Evolutionary conservation across 1,140 invertebrate species (phyloP).

Genomic region (Centruroides sculpturatus): DNA sequence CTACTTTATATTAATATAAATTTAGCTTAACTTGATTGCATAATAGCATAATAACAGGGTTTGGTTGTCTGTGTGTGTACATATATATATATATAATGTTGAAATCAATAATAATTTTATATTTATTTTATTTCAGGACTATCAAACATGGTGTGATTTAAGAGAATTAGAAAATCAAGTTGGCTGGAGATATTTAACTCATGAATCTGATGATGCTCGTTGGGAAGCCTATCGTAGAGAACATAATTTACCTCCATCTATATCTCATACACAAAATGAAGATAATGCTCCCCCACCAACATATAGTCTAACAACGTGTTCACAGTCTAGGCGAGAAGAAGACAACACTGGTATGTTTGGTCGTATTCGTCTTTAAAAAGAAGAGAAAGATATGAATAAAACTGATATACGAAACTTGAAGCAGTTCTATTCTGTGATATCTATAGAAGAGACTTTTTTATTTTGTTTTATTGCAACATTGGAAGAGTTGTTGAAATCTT

Average conservation of each 20-base stretch:
- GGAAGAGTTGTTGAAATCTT: too few species aligned
- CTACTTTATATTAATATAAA: too few species aligned
- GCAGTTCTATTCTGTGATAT: too few species aligned
- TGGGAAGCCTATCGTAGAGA: conserved; percentile 51
- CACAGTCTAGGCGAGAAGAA: conserved; percentile 10
- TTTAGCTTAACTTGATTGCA: too few species aligned
- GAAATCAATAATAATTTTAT: neutral
- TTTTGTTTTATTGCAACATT: too few species aligned
- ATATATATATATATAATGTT: too few species aligned
- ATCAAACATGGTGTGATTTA: conserved; percentile 89
- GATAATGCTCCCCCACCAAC: conserved; percentile 5
- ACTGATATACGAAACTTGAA: conserved; percentile 24
- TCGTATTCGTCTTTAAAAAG: conserved; percentile 8
- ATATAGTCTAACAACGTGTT: conserved; percentile 3
- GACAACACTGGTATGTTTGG: conserved; percentile 9
- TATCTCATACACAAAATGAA: conserved; percentile 17
- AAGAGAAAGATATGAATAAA: neutral
- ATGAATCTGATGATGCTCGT: conserved; percentile 85
- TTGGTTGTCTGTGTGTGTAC: too few species aligned
- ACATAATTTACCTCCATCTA: conserved; percentile 20
- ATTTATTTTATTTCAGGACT: conserved; percentile 49
- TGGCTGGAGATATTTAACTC: conserved; percentile 75
- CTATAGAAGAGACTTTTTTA: too few species aligned
- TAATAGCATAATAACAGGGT: too few species aligned
- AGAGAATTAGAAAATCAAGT: conserved; percentile 72